Evolutionary conservation across 1,140 invertebrate genomes (phyloP), one percentile per base, ranked within the genome.

Genomic region (Platorchestia sp.): DNA sequence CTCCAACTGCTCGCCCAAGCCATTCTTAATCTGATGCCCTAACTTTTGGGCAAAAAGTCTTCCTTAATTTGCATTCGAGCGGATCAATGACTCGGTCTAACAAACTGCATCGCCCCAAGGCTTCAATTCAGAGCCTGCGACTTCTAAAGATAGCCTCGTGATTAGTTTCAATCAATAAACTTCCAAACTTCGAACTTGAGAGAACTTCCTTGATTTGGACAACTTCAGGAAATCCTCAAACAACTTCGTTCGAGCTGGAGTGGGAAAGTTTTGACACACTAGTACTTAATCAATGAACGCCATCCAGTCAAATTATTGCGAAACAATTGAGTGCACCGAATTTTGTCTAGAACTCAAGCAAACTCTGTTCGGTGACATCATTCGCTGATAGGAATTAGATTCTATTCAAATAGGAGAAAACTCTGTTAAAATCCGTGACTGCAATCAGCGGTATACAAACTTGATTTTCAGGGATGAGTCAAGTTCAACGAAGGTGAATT

Each of bases 31-130:
- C 59, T 75, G 59, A 75, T 75, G 59, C 27, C 59, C 36, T 75
- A 75, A 75, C 59, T 75, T 75, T 75, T 75, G 59, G 14, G 27
- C 59, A 6, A 75, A 75, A 75, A 75, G 14, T 75, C 59, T 75
- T 75, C 59, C 59, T 10, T 75, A 75, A 75, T 75, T 75, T 75
- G 59, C 59, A 75, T 75, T 75, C 59, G 27, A 27, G 59, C 27
- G 59, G 59, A 75, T 75, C 59, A 75, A 75, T 75, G 59, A 75
- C 59, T 75, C 59, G 59, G 59, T 75, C 59, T 75, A 75, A 75
- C 59, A 75, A 75, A 75, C 59, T 75, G 59, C 59, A 75, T 75
- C 59, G 59, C 59, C 59, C 59, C 59, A 36, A 75, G 59, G 14
- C 59, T 36, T 10, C 59, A 75, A 75, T 75, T 75, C 59, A 75